These are phyloP conservation scores for Bellardia bayeri DNA, from an alignment of 2,888 invertebrate species.

Conservation along the genomic window DNA sequence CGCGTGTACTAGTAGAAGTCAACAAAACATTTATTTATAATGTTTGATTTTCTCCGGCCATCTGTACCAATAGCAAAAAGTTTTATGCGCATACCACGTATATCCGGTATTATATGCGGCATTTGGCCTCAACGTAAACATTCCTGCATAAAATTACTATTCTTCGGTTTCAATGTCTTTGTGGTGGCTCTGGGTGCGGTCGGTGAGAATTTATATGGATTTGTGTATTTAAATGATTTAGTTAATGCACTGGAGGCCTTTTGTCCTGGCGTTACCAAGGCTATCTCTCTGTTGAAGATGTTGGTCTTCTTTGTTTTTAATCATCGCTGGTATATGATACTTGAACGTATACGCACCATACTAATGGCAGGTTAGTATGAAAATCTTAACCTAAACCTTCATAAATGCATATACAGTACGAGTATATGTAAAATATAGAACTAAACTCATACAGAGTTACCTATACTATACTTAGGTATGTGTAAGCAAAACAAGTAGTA, in stretches of 20 bases:
- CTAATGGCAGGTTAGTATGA: slow-evolving; percentile 76
- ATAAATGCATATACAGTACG: no score
- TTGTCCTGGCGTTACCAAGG: slow-evolving; percentile 81
- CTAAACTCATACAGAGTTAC: background rate
- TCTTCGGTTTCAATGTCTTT: slow-evolving; percentile 76
- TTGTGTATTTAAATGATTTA: slow-evolving; percentile 77
- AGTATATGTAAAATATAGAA: background rate
- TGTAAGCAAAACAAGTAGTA: background rate
- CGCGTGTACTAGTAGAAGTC: background rate
- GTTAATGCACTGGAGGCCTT: slow-evolving; percentile 81
- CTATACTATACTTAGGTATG: background rate
- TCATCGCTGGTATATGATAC: slow-evolving; percentile 76
- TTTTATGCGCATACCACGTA: slow-evolving; percentile 79
- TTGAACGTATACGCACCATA: slow-evolving; percentile 76
- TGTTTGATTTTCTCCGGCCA: slow-evolving; percentile 74
- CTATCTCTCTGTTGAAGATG: slow-evolving; percentile 80
- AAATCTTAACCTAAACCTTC: background rate
- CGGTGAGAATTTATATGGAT: slow-evolving; percentile 80
- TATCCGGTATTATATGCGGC: slow-evolving; percentile 78
- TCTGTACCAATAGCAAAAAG: slow-evolving; percentile 76
- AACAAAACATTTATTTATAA: slow-evolving; percentile 52
- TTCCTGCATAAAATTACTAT: slow-evolving; percentile 73
- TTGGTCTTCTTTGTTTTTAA: slow-evolving; percentile 77
- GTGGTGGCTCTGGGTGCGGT: slow-evolving; percentile 78
- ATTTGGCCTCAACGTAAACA: slow-evolving; percentile 79